Conservation (phyloP, 2,113 vertebrate species). For the Channa argus region DNA sequence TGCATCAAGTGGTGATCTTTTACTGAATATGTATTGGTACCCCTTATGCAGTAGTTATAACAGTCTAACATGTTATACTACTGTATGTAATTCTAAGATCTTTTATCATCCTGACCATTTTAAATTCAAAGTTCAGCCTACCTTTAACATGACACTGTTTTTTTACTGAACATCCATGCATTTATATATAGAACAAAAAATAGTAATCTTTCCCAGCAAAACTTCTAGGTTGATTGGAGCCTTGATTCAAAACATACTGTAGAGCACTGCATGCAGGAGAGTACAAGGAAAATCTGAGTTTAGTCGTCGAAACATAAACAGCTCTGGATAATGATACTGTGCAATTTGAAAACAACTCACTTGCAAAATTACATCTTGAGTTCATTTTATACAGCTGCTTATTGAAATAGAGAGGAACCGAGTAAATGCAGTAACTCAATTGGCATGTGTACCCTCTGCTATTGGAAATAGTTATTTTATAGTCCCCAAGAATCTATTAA, state of each 20-base stretch:
- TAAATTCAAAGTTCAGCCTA: not conserved
- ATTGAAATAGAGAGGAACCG: constrained; percentile 66
- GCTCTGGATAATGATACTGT: constrained; percentile 79
- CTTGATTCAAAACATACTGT: constrained; percentile 66
- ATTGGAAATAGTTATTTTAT: constrained; percentile 81
- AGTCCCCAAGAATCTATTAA: constrained; percentile 81
- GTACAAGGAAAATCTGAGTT: constrained; percentile 70
- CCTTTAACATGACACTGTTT: constrained; percentile 15
- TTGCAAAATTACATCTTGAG: constrained; percentile 82
- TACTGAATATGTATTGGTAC: not conserved
- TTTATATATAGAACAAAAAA: constrained; percentile 26
- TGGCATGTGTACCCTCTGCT: constrained; percentile 70
- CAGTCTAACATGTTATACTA: no score
- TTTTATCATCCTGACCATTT: not conserved
- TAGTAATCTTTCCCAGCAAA: constrained; percentile 36
- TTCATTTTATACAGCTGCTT: constrained; percentile 81
- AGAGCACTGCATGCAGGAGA: constrained; percentile 40
- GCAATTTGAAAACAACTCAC: constrained; percentile 84
- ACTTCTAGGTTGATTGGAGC: constrained; percentile 41
- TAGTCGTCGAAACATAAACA: constrained; percentile 76
- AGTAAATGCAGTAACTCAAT: constrained; percentile 74
- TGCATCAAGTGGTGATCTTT: constrained; percentile 1
- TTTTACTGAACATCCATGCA: constrained; percentile 33
- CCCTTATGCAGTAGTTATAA: not conserved
- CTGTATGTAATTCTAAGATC: not conserved